A percentile compares a stretch with the other conserved stretches of the same genome.
Conservation (phyloP, 2,113 vertebrate species). For the Blennius ocellaris region DNA sequence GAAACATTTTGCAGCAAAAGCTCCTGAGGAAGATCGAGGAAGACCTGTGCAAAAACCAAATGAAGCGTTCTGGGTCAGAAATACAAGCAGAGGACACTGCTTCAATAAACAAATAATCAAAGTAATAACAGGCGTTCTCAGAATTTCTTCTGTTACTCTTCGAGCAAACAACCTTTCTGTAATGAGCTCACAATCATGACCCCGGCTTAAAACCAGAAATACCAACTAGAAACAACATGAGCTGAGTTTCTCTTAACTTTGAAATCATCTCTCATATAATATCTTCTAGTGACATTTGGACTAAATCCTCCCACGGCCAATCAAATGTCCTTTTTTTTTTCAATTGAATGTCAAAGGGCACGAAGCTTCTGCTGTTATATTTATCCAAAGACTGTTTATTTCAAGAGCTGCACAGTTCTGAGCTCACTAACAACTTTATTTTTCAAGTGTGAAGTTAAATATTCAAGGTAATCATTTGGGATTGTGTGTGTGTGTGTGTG, state of each 20-base stretch:
- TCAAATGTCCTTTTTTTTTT: constrained; percentile 2
- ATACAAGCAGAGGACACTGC: neutral
- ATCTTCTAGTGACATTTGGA: neutral
- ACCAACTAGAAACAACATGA: too few species aligned
- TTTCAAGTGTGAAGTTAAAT: neutral
- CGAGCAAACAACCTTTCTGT: neutral
- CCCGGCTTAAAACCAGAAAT: too few species aligned
- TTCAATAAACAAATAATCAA: neutral
- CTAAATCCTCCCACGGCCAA: neutral
- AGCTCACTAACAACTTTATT: neutral
- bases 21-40: neutral
- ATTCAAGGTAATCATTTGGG: neutral
- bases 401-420: neutral
- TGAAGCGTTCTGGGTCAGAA: neutral
- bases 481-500: neutral
- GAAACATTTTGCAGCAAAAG: neutral
- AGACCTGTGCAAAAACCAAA: neutral
- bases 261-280: too few species aligned
- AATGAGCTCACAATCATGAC: neutral
- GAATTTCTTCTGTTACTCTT: neutral
- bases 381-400: neutral
- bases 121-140: neutral
- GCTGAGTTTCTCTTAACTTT: too few species aligned
- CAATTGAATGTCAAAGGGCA: constrained; percentile 11
- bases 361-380: neutral